These are phyloP conservation scores for Stramonita haemastoma DNA, from an alignment of 2,888 invertebrate species.

Conservation along the genomic window DNA sequence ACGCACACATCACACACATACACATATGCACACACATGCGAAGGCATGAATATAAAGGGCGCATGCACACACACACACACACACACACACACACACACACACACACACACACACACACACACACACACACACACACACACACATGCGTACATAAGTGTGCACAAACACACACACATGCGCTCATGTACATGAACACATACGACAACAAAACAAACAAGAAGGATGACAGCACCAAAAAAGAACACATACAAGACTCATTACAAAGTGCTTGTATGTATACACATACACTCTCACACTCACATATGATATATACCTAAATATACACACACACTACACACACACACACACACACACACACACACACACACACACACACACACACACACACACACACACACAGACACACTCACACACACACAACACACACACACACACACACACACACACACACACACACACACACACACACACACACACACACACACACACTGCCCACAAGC, in stretches of 20 bases:
- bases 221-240: too few species aligned
- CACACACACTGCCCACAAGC: not conserved
- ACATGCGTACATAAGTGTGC: too few species aligned
- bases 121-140: not conserved
- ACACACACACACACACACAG: not conserved
- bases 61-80: not conserved
- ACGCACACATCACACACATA: not conserved
- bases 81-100: not conserved
- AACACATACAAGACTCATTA: too few species aligned
- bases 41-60: too few species aligned
- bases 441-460: not conserved
- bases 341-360: not conserved
- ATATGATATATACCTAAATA: too few species aligned
- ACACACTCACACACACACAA: conserved; percentile 11
- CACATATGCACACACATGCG: not conserved
- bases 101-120: not conserved
- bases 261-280: too few species aligned
- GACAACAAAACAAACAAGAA: not conserved
- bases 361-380: not conserved
- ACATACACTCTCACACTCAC: too few species aligned
- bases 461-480: not conserved
- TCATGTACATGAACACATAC: not conserved
- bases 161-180: conserved; percentile 30
- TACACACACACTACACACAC: not conserved
- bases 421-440: not conserved